A percentile compares a stretch with the other conserved stretches of the same genome.
phyloP scores from a whole-genome alignment of 2,888 invertebrate species.

The Microctonus brassicae region DNA sequence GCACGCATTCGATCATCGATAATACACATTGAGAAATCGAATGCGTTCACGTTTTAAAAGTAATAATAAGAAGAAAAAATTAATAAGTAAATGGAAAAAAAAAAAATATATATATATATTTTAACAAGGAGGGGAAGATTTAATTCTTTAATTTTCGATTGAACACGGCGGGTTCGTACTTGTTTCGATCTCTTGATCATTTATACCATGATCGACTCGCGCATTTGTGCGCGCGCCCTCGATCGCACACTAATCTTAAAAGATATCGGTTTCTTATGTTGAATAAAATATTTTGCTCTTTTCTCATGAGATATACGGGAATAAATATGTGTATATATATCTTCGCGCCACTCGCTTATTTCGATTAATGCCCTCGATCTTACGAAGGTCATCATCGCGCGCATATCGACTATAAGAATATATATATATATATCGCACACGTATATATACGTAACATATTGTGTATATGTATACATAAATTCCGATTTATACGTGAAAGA shows the following conservation, averaged over 20 bases:
- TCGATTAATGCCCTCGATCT: conserved; percentile 33
- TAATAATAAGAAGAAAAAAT: neutral
- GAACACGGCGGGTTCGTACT: no score
- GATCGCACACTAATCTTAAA: conserved; percentile 26
- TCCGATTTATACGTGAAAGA: neutral
- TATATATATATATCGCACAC: neutral
- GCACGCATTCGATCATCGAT: conserved; percentile 45
- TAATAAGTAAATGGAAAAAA: neutral
- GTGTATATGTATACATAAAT: neutral
- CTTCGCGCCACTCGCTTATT: conserved; percentile 19
- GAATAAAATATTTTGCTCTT: no score
- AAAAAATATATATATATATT: no score
- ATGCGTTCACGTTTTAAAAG: no score
- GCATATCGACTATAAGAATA: neutral
- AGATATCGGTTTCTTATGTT: neutral
- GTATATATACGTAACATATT: neutral
- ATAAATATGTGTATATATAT: no score
- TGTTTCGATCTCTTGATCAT: neutral
- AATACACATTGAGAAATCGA: neutral
- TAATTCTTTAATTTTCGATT: conserved; percentile 1
- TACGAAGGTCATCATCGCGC: conserved; percentile 26
- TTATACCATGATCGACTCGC: neutral
- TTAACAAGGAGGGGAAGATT: neutral
- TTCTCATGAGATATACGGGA: conserved; percentile 9
- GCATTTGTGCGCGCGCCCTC: conserved; percentile 11